phyloP scores from a whole-genome alignment of 2,113 vertebrate genomes.

The Sapajus apella region DNA sequence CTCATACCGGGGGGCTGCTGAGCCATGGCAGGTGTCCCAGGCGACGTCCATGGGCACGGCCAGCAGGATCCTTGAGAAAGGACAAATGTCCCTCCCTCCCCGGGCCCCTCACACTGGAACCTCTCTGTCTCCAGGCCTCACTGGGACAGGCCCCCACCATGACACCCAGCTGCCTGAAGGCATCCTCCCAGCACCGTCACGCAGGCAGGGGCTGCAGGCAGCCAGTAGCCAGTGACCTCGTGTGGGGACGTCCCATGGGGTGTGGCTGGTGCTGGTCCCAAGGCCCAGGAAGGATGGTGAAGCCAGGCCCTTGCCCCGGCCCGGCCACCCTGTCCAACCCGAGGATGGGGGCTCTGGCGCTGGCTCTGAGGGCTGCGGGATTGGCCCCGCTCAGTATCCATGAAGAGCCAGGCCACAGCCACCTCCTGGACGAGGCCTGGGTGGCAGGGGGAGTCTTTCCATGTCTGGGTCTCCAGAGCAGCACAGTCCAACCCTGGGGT shows the following conservation, averaged over 20 bases:
- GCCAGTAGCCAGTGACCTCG: not conserved
- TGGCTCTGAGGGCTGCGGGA: too few relatives aligned
- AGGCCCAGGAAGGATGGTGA: not conserved
- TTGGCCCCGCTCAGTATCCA: not conserved
- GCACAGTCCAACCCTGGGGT: not conserved
- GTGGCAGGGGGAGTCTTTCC: too few relatives aligned
- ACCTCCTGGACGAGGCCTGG: too few relatives aligned
- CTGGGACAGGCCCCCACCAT: not conserved
- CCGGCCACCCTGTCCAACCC: not conserved
- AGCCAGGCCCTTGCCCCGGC: too few relatives aligned
- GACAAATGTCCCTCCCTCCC: not conserved
- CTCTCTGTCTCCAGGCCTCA: too few relatives aligned
- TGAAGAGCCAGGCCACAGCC: not conserved
- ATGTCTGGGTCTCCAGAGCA: not conserved
- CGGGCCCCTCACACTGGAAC: not conserved
- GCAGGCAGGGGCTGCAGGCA: not conserved
- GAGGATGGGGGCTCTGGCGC: not conserved
- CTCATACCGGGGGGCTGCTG: too few relatives aligned
- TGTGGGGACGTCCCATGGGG: not conserved
- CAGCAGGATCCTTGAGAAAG: not conserved
- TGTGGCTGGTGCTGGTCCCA: not conserved
- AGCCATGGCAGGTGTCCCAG: not conserved
- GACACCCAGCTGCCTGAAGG: not conserved
- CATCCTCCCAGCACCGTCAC: accelerated
- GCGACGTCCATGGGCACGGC: not conserved